Evolutionary conservation across 2,113 vertebrate genomes (phyloP), one percentile per base, ranked within the genome.

Genomic region (Dicaeum eximium): DNA sequence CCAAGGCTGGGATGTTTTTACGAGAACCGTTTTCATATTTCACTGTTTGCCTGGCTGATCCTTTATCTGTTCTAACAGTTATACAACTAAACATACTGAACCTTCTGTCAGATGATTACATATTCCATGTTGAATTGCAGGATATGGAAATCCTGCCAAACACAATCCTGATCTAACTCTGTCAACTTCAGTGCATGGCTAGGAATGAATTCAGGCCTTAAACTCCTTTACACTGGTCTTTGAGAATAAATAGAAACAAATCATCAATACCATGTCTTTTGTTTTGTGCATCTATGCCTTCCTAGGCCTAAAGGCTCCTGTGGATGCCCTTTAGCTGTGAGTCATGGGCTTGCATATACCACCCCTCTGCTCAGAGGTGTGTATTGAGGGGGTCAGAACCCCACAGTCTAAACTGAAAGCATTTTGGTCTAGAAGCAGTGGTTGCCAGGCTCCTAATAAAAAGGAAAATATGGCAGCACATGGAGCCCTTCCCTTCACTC

Each of bases 51-150:
- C 93, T 97, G 97, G 96, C 97, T 96, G 97, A 94, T 94, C 93
- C 91, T 98, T 98, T 97, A 97, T 98, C 96, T 97, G 91, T 93
- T 95, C 98, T 95, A 96, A 91, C 88, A 96, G 95, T 97, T 98
- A 97, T 88, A 97, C 96, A 97, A 97, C 92, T 95, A 95, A 96
- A 95, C 97, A 92, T 77, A 91, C 94, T 91, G 82, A 93, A 96
- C 90, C 90, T 92, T 95, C 67, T 54, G 96, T 95, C 91, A 96
- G 96, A 96, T 92, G 79, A 95, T 96, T 96, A 92, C 83, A 95
- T 93, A 85, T 74, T 95, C 95, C 94, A 93, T 95, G 93, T 86
- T 93, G 93, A 95, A 86, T 86, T 82, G 77, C 45, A 96, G 89
- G 92, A 96, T 93, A 81, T 71, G 61, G 78, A 87, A 80, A 95